Evolutionary conservation across 2,888 invertebrate species (phyloP), one percentile per base, ranked within the genome.

Genomic region (Clanis bilineata): DNA sequence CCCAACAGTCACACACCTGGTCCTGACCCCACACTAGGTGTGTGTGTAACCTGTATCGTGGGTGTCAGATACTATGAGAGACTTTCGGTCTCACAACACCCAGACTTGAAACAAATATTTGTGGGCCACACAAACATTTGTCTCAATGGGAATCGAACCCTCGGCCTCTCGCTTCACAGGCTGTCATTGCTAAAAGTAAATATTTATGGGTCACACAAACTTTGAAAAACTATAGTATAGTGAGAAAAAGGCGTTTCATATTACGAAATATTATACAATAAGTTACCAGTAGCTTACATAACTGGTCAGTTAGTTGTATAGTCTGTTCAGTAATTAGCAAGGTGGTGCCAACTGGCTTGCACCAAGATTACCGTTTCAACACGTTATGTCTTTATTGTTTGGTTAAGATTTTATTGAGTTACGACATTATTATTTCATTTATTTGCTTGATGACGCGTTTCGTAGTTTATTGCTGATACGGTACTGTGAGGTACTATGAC

Each of bases 311-410:
- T 23, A 23, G 51, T 18, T 18, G 51, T 18, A 32, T 51, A 2
- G n/a, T 45, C 45, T 18, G 51, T 51, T 9, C 10, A 18, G 3
- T 51, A 51, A 51, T 51, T 51, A 51, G 51, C 51, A 18, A 51
- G 28, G 9, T 10, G 28, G 51, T 51, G 51, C 10, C 10, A 51
- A 51, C 32, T 51, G 6, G 12, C 43, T 28, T n/a, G 5, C 28
- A 45, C 23, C 23, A 32, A 51, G 28, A 28, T 9, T 9, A 51
- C 28, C 28, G 47, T 51, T 51, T 12, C 32, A 45, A 45, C 9
- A 9, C 18, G 18, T 51, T 10, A 18, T 28, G 10, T 18, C 4
- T 41, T 51, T 15, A 51, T 51, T 18, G 51, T 51, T 25, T 23
- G 44, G 12, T 12, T 28, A 51, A 51, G 18, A 51, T 18, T 51